Base-by-base conservation (phyloP, 92 coral and sea anemone genomes). In the Phenganax subtilis region DNA sequence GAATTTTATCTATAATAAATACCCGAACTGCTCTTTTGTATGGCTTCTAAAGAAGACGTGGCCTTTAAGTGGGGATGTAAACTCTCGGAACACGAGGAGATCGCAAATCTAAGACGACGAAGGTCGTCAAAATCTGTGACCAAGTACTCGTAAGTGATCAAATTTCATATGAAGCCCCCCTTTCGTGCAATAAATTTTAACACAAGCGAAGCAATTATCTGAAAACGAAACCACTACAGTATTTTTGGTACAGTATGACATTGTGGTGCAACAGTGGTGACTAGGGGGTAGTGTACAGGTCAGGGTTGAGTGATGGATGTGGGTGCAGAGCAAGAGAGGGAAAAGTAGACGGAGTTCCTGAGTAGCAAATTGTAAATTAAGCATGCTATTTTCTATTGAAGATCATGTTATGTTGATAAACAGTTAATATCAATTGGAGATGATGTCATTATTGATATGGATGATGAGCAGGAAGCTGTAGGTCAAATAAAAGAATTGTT, bases 361-460 rank as follows among this genome's bases (percentile, higher is more conserved):
- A 37, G 47, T 37, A 37, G 47, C 47, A 37, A 2, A 37, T 37
- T 37, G 47, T 37, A 37, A 37, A 37, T 37, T 37, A 37, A 37
- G 47, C 47, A 37, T 37, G 5, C 47, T 37, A 37, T 58, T 58
- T 58, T 58, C 63, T n/a, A 58, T 58, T 3, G 30, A 53, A 90
- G 93, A 85, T 68, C 81, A 53, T 90, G 93, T 84, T 79, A 69
- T 55, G 80, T 90, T 10, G 71, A 85, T 66, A 81, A 75, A 6
- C 37, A 60, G 5, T 47, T 68, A 20, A 71, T 90, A 10, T 59
- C 75, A 37, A 65, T 75, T 17, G 90, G 90, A n/a, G 93, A 91
- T 81, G 84, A 88, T 82, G 98, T 93, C n/a, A 82, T 86, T 27
- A 75, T 93, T 75, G 86, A 82, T 68, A 90, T 85, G 28, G 29